Conservation (phyloP, 2,113 vertebrate genomes). For the Brachyistius frenatus region DNA sequence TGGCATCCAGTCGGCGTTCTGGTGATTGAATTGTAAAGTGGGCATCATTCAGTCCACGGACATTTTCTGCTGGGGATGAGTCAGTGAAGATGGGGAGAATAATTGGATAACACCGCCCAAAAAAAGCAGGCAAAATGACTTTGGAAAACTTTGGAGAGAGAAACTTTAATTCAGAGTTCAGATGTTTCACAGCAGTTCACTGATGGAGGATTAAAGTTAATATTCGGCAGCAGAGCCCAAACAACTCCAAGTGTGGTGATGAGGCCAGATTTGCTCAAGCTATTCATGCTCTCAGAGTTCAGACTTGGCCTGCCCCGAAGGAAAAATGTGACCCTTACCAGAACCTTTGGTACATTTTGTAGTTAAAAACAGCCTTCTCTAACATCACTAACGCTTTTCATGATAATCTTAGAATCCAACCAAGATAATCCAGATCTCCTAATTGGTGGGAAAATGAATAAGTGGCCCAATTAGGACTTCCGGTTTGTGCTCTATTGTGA, state of each 20-base stretch:
- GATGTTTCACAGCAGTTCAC: slow-evolving; percentile 13
- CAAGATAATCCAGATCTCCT: slow-evolving; percentile 4
- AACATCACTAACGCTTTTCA: background rate
- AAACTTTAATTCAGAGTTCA: slow-evolving; percentile 20
- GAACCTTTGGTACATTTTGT: slow-evolving; percentile 5
- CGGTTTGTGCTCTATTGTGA: background rate
- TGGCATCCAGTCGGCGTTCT: slow-evolving; percentile 44
- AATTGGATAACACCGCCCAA: slow-evolving; percentile 17
- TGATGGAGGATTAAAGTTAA: slow-evolving; percentile 19
- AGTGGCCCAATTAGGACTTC: background rate
- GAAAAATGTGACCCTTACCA: slow-evolving; percentile 25
- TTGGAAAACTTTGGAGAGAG: slow-evolving; percentile 6
- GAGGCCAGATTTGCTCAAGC: slow-evolving; percentile 33
- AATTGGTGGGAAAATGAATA: background rate
- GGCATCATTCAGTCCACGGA: slow-evolving; percentile 10
- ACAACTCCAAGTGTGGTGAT: background rate
- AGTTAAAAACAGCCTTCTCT: background rate
- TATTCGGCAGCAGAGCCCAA: slow-evolving; percentile 7
- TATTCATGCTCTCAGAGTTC: slow-evolving; percentile 6
- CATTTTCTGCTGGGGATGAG: slow-evolving; percentile 32
- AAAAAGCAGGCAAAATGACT: slow-evolving; percentile 9
- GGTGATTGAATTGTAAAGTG: slow-evolving; percentile 36
- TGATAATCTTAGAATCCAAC: slow-evolving; percentile 5
- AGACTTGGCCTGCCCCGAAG: background rate
- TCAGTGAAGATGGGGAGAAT: slow-evolving; percentile 25